phyloP scores from a whole-genome alignment of 2,113 vertebrate species.

The Caracal caracal region DNA sequence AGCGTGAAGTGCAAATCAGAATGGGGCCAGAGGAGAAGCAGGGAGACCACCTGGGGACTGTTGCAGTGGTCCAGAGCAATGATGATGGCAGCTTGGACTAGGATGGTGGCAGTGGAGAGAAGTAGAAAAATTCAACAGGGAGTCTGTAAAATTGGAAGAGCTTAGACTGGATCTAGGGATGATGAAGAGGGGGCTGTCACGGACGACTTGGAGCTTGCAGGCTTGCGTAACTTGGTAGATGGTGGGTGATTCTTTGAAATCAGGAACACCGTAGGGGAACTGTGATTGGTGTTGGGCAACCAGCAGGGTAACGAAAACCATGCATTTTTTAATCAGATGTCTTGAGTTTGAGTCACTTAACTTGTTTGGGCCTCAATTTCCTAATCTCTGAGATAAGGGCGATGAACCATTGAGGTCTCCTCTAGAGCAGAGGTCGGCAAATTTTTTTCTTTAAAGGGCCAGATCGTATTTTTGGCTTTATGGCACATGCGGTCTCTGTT shows the following conservation, averaged over 20 bases:
- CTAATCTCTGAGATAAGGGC: background rate
- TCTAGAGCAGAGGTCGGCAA: background rate
- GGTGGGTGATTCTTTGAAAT: background rate
- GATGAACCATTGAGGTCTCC: background rate
- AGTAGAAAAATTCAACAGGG: background rate
- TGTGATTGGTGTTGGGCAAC: background rate
- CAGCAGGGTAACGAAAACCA: background rate
- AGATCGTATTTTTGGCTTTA: background rate
- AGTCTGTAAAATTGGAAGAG: background rate
- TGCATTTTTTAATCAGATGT: background rate
- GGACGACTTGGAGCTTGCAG: background rate
- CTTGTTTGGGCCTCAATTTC: slow-evolving; percentile 1
- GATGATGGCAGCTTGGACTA: background rate
- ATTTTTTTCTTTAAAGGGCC: background rate
- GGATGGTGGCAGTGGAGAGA: background rate
- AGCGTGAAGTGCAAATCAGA: background rate
- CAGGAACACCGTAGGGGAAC: background rate
- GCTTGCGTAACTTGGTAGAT: background rate
- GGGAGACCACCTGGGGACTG: background rate
- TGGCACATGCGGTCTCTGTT: background rate
- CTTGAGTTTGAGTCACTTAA: slow-evolving; percentile 19
- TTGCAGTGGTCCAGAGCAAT: background rate
- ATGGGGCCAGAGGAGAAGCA: background rate
- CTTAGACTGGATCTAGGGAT: background rate
- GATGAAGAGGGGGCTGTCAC: background rate